A percentile compares a stretch with the other conserved stretches of the same genome.
phyloP scores from a whole-genome alignment of 1,140 invertebrate genomes.

The Daktulosphaira vitifoliae region DNA sequence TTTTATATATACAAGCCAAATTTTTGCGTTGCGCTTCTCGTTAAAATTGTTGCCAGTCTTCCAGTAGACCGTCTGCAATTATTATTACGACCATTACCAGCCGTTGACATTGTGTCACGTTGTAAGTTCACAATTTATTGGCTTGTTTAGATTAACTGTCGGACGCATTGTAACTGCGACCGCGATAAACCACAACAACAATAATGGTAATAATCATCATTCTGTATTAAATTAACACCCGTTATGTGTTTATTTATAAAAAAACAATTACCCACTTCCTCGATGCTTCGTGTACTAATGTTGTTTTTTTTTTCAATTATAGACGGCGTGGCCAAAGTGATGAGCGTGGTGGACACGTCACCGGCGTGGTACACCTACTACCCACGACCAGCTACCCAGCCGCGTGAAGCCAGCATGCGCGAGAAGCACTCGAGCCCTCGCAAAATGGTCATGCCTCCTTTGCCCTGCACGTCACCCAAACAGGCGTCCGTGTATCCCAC shows the following conservation, averaged over 20 bases:
- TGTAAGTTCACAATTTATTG: neutral
- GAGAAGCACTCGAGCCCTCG: constrained; percentile 69
- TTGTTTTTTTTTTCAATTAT: neutral
- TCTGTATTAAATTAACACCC: no score
- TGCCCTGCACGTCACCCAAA: constrained; percentile 55
- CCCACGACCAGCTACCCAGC: constrained; percentile 36
- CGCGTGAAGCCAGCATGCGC: constrained; percentile 50
- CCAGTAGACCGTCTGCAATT: constrained; percentile 16
- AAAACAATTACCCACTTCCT: no score
- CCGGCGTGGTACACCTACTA: constrained; percentile 41
- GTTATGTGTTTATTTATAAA: no score
- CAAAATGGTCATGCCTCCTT: constrained; percentile 53
- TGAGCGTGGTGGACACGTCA: constrained; percentile 41
- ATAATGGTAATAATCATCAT: no score
- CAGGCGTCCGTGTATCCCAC: constrained; percentile 61
- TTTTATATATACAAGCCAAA: no score
- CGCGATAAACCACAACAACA: no score
- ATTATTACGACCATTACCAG: neutral
- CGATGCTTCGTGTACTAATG: neutral
- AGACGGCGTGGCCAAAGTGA: constrained; percentile 37
- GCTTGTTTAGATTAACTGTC: neutral
- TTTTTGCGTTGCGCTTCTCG: constrained; percentile 18
- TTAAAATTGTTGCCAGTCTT: constrained; percentile 20
- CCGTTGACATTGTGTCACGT: constrained; percentile 14
- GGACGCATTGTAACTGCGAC: no score